A percentile compares a stretch with the other conserved stretches of the same genome.
These are phyloP conservation scores for Oreochromis tanganicae DNA, from an alignment of 2,113 vertebrate species.

Conservation along the genomic window DNA sequence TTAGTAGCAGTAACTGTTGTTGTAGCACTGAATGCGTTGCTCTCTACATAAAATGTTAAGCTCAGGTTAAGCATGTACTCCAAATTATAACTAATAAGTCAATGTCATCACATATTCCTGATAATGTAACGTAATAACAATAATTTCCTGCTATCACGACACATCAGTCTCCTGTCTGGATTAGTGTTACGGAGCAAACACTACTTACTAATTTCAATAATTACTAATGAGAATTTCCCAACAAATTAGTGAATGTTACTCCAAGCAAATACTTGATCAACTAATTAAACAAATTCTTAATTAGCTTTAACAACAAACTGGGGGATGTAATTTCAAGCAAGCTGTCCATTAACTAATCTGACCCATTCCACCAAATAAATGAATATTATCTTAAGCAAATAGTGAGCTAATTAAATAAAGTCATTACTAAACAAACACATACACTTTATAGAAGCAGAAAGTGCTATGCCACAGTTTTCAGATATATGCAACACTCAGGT, in stretches of 20 bases:
- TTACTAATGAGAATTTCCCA: background rate
- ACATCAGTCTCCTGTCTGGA: background rate
- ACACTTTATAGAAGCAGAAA: background rate
- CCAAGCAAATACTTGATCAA: slow-evolving; percentile 8
- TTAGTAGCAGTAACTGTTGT: background rate
- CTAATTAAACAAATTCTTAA: slow-evolving; percentile 27
- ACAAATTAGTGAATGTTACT: background rate
- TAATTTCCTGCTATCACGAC: background rate
- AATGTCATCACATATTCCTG: background rate
- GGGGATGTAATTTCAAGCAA: slow-evolving; percentile 4
- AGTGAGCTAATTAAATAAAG: background rate
- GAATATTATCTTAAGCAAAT: background rate
- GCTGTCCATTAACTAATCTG: background rate
- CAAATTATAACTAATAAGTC: background rate
- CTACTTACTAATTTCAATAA: background rate
- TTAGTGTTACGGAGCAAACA: background rate
- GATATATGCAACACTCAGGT: background rate
- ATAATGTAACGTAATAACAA: background rate
- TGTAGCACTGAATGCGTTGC: background rate
- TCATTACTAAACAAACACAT: background rate
- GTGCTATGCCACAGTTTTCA: background rate
- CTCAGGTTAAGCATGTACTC: background rate
- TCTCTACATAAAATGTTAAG: background rate
- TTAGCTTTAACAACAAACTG: slow-evolving; percentile 30
- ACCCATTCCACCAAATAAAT: background rate